These are phyloP conservation scores for Pteropus rufus DNA, from an alignment of 2,797 vertebrate genomes.

Conservation along the genomic window DNA sequence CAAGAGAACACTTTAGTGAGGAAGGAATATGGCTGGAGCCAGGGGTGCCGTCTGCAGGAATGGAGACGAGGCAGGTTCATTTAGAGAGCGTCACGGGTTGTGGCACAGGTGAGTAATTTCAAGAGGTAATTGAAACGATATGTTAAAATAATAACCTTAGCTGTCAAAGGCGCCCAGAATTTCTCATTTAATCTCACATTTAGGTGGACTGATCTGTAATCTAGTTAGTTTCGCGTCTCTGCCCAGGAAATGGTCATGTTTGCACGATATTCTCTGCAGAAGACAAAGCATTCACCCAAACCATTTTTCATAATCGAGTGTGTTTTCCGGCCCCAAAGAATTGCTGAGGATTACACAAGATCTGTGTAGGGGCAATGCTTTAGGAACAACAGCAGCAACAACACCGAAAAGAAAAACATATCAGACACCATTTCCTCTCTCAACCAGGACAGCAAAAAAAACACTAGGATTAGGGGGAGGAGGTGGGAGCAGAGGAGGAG, in stretches of 20 bases:
- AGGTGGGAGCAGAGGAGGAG: too few relatives aligned
- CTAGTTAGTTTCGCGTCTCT: neutral
- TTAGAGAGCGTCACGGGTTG: neutral
- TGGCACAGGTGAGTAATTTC: neutral
- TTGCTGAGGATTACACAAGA: neutral
- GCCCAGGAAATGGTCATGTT: neutral
- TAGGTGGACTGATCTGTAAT: neutral
- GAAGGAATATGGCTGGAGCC: neutral
- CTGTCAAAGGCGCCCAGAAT: neutral
- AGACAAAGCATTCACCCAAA: neutral
- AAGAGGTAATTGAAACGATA: neutral
- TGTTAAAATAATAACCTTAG: neutral
- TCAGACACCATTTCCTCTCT: neutral
- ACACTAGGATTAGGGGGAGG: too few relatives aligned
- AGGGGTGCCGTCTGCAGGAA: neutral
- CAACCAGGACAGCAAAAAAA: neutral
- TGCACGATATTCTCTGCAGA: neutral
- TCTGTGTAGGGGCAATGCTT: neutral
- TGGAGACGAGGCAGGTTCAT: neutral
- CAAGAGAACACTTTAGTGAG: neutral
- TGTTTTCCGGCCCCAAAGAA: neutral
- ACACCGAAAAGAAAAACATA: neutral
- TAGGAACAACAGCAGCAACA: neutral
- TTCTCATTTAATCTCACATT: conserved; percentile 13
- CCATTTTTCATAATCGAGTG: neutral